Percentiles rank a stretch among this genome's conserved stretches.
phyloP scores from a whole-genome alignment of 1,140 invertebrate species.

The Homarus americanus region DNA sequence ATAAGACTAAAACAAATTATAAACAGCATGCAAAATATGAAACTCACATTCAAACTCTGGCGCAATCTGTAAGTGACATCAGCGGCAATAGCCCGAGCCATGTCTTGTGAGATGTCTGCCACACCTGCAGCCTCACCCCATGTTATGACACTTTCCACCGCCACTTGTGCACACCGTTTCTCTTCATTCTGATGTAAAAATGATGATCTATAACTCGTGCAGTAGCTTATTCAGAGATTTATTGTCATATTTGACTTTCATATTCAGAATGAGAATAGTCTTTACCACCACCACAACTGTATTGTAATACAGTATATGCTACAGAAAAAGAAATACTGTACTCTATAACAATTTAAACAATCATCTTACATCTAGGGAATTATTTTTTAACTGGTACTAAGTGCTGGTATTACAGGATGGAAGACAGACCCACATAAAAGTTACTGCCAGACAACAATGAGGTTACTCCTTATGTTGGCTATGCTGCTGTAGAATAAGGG shows the following conservation, averaged over 20 bases:
- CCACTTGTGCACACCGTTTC: constrained; percentile 68
- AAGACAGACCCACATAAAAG: too few relatives aligned
- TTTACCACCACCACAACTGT: not conserved
- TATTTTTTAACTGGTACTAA: too few relatives aligned
- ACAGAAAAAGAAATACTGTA: not conserved
- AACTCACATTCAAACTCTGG: constrained; percentile 60
- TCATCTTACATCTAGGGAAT: not conserved
- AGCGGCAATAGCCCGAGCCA: constrained; percentile 51
- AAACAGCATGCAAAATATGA: too few relatives aligned
- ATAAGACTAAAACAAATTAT: too few relatives aligned
- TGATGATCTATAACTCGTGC: not conserved
- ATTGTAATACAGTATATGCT: not conserved
- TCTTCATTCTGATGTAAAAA: constrained; percentile 54
- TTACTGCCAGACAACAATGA: too few relatives aligned
- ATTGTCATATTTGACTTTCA: not conserved
- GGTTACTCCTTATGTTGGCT: too few relatives aligned
- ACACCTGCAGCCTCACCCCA: constrained; percentile 69
- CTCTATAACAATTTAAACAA: not conserved
- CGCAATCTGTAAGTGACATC: constrained; percentile 71
- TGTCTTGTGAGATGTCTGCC: constrained; percentile 65
- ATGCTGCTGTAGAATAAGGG: too few relatives aligned
- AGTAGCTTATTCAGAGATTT: not conserved
- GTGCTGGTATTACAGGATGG: too few relatives aligned
- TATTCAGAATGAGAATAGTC: not conserved
- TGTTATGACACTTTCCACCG: constrained; percentile 69